Evolutionary conservation across 2,113 vertebrate genomes (phyloP).

Genomic region (Marmota monax): DNA sequence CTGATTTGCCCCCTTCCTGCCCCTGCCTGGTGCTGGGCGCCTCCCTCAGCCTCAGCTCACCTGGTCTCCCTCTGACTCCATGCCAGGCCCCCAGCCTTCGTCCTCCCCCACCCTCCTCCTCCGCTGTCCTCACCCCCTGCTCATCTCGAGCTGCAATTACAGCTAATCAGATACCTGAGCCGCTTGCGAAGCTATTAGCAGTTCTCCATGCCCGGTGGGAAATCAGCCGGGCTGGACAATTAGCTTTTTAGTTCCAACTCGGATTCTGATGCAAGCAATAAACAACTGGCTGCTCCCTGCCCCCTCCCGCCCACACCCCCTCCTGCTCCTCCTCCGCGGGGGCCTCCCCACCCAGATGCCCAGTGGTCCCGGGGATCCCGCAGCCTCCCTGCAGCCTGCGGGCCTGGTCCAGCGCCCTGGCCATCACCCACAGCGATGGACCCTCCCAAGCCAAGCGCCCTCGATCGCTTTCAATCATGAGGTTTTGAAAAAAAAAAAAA

Average conservation of each 20-base stretch:
- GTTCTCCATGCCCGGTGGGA: slow-evolving; percentile 82
- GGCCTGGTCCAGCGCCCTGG: not conserved
- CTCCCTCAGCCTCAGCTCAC: rapidly evolving
- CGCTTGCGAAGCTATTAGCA: slow-evolving; percentile 87
- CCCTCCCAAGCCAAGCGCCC: not conserved
- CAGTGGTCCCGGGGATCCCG: not conserved
- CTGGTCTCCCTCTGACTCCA: not conserved
- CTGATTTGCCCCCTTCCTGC: not conserved
- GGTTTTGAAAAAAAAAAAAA: not conserved
- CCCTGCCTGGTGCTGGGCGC: not conserved
- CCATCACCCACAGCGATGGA: not conserved
- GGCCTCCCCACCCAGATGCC: not conserved
- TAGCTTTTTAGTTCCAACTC: slow-evolving; percentile 83
- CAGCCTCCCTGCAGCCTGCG: not conserved
- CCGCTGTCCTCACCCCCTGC: slow-evolving; percentile 28
- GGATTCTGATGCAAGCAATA: slow-evolving; percentile 82
- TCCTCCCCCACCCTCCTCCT: rapidly evolving
- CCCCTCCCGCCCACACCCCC: rapidly evolving
- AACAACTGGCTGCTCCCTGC: slow-evolving; percentile 41
- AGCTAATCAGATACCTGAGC: slow-evolving; percentile 90
- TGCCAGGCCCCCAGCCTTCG: rapidly evolving
- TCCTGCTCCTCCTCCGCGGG: too few species aligned
- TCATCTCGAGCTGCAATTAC: slow-evolving; percentile 87
- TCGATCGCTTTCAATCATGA: not conserved
- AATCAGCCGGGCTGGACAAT: slow-evolving; percentile 87